These are phyloP conservation scores for Agapornis canus DNA, from an alignment of 2,797 vertebrate genomes.

Conservation along the genomic window DNA sequence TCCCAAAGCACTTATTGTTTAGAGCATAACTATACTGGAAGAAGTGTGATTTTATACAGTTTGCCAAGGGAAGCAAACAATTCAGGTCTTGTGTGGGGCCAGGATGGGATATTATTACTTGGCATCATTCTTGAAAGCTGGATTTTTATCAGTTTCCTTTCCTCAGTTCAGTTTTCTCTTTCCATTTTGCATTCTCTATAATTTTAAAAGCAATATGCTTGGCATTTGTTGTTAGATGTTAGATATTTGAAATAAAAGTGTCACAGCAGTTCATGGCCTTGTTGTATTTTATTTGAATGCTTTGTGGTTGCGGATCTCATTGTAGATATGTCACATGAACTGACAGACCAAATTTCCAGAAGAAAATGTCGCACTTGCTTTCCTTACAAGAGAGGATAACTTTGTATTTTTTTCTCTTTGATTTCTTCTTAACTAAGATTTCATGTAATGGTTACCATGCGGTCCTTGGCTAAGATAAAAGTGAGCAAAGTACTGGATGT, in stretches of 20 bases:
- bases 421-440: not conserved
- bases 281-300: not conserved
- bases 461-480: not conserved
- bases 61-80: slow-evolving; percentile 26
- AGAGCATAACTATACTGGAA: not conserved
- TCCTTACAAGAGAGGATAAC: not conserved
- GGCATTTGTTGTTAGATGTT: not conserved
- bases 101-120: not conserved
- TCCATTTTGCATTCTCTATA: not conserved
- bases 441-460: not conserved
- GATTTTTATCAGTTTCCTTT: slow-evolving; percentile 2
- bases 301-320: not conserved
- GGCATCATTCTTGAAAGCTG: not conserved
- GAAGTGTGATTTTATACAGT: not conserved
- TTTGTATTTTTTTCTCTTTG: rapidly evolving
- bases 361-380: not conserved
- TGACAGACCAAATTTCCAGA: not conserved
- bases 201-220: not conserved
- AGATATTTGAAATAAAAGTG: not conserved
- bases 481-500: not conserved
- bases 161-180: not conserved
- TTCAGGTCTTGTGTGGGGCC: not conserved
- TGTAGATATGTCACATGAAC: not conserved
- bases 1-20: not conserved
- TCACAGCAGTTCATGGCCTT: not conserved